Conservation (phyloP, 2,888 invertebrate species). For the Litoditis marina region DNA sequence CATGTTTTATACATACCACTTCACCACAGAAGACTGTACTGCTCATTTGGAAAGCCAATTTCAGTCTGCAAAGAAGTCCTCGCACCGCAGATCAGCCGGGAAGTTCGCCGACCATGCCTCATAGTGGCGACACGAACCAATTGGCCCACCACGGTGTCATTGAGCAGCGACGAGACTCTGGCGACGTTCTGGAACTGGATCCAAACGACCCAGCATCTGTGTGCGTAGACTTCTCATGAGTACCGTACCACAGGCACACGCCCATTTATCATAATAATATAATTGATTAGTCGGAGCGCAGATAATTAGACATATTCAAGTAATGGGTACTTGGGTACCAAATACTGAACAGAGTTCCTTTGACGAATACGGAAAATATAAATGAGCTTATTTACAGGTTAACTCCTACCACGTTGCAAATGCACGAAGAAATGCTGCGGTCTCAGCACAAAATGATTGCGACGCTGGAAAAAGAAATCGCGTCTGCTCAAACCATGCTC, state of each 20-base stretch:
- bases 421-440: conserved; percentile 54
- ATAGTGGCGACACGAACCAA: conserved; percentile 18
- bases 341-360: neutral
- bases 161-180: conserved; percentile 2
- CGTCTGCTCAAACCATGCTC: conserved; percentile 49
- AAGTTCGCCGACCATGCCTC: conserved; percentile 33
- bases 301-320: too few species aligned
- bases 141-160: conserved; percentile 18
- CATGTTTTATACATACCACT: too few species aligned
- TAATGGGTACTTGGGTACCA: too few species aligned
- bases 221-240: too few species aligned
- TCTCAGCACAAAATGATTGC: conserved; percentile 54
- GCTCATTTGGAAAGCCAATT: conserved; percentile 2
- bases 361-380: neutral
- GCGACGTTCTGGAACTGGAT: conserved; percentile 8
- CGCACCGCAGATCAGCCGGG: conserved; percentile 34
- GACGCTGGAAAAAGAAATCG: conserved; percentile 48
- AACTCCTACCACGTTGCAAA: conserved; percentile 33
- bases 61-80: conserved; percentile 28
- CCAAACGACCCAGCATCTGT: conserved; percentile 13
- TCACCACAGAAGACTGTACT: too few species aligned
- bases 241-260: too few species aligned
- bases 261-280: too few species aligned
- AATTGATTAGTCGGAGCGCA: too few species aligned
- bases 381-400: conserved; percentile 17